phyloP scores from a whole-genome alignment of 2,113 vertebrate species.

The mouse (Mus musculus) region DNA sequence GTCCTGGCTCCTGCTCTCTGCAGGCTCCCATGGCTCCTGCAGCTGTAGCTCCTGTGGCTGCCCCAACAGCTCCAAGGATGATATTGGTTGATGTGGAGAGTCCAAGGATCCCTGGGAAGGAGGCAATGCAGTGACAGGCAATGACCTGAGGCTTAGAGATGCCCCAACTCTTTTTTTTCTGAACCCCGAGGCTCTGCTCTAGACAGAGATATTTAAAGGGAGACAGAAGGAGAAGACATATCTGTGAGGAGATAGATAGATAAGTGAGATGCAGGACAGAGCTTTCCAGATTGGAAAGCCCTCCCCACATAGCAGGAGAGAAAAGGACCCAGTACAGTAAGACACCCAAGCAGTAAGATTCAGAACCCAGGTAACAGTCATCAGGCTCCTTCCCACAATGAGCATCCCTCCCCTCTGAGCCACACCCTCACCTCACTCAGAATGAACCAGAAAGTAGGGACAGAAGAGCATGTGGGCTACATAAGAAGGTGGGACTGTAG shows the following conservation, averaged over 20 bases:
- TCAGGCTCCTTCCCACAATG: background rate
- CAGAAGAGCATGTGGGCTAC: too few relatives aligned
- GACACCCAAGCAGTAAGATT: background rate
- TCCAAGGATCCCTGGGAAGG: conserved; percentile 55
- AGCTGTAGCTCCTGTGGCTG: background rate
- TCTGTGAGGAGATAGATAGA: too few relatives aligned
- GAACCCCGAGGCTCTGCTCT: background rate
- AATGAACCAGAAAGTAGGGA: background rate
- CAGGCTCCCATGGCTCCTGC: too few relatives aligned
- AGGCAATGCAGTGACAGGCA: background rate
- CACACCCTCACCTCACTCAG: too few relatives aligned
- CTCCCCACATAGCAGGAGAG: background rate
- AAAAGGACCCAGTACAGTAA: background rate
- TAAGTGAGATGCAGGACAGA: background rate
- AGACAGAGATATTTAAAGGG: background rate
- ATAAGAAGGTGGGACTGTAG: too few relatives aligned
- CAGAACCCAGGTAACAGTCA: background rate
- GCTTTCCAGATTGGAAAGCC: background rate
- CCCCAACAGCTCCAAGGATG: background rate
- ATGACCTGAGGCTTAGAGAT: background rate
- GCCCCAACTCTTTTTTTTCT: background rate
- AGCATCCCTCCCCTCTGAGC: too few relatives aligned
- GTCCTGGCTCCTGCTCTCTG: too few relatives aligned
- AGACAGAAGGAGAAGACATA: background rate
- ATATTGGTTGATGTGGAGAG: background rate